Base-by-base conservation (phyloP, 2,888 invertebrate species). In the Hydropsyche betteni region DNA sequence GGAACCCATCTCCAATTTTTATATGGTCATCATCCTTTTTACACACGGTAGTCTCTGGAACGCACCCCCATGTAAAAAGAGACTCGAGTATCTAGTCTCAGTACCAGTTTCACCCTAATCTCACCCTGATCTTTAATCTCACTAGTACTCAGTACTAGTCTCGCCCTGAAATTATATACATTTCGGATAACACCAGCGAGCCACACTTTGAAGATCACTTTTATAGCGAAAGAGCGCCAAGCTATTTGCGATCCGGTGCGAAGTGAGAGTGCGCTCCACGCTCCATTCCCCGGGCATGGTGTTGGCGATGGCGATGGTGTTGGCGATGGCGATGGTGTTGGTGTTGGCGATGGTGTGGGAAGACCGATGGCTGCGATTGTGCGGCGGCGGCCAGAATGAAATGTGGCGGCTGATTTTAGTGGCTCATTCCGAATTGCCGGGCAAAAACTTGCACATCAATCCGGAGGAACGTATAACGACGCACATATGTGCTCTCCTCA, bases 341-440 rank as follows among this genome's bases (percentile, higher is more conserved):
- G 16, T 14, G 55, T 16, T 16, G 55, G 8, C 12, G 12, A n/a
- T 55, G n/a, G 55, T 55, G 64, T 64, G 64, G 36, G 55, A 55
- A 24, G 55, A 55, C 14, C 55, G 55, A 55, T 55, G 24, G 55
- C 24, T 55, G 24, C 55, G 55, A 55, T 55, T 55, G 16, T 64
- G 64, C 36, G 12, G 14, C 12, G 36, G 64, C 64, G 16, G 24
- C 34, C 33, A 34, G 64, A 64, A 64, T 64, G 64, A 64, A 64
- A 64, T 64, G 64, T 64, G 64, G 64, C 64, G 64, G 36, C 64
- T 64, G 64, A 64, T 64, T 64, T 64, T 64, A 36, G 64, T 34
- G 36, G 36, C 64, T 64, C 64, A 36, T 64, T 34, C 64, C 64
- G 64, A 33, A 64, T 64, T 64, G 55, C 55, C n/a, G 55, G 55